Evolutionary conservation across 2,113 vertebrate genomes (phyloP).

Genomic region (Cryptomyrus ogoouensis): DNA sequence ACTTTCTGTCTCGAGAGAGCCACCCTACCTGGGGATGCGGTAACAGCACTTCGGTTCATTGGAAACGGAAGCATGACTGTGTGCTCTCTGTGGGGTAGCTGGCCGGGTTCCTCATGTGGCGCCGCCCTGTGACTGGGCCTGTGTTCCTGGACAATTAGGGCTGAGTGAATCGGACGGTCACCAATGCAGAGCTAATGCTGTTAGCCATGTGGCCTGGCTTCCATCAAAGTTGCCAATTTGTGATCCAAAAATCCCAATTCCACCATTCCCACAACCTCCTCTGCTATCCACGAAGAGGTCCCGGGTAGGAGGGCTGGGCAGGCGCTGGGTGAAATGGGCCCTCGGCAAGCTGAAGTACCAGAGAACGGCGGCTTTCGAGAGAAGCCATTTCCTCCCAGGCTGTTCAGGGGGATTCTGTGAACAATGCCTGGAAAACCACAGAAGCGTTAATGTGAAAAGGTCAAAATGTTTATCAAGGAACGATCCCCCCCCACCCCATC

Average conservation of each 20-base stretch:
- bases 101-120: background rate
- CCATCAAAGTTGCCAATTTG: constrained; percentile 30
- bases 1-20: background rate
- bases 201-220: constrained; percentile 44
- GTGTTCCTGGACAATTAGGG: background rate
- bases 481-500: background rate
- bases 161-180: constrained; percentile 26
- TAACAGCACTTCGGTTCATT: background rate
- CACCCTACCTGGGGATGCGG: background rate
- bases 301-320: background rate
- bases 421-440: background rate
- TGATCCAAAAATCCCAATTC: background rate
- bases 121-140: background rate
- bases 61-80: constrained; percentile 34
- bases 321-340: background rate
- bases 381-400: background rate
- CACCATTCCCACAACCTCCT: background rate
- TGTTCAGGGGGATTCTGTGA: background rate
- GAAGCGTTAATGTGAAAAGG: background rate
- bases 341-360: background rate
- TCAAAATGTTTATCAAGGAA: background rate
- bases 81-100: background rate
- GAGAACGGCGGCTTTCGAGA: background rate
- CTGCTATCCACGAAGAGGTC: background rate
- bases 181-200: constrained; percentile 41